Percentiles rank a stretch among this genome's conserved stretches.
Conservation (phyloP, 2,797 vertebrate species). For the Podargus strigoides region DNA sequence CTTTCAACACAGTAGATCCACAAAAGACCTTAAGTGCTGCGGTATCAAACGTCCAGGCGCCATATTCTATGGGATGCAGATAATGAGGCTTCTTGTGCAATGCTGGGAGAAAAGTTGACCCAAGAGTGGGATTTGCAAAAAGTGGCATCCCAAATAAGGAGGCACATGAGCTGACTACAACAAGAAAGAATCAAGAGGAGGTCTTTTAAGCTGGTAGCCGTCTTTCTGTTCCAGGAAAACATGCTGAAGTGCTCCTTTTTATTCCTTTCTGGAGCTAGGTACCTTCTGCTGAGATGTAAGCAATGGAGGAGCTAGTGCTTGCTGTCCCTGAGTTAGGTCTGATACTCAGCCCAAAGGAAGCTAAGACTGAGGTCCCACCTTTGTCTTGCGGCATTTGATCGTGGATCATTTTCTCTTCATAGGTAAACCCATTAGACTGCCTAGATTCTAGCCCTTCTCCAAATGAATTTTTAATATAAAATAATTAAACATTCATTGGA, state of each 20-base stretch:
- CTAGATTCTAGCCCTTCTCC: neutral
- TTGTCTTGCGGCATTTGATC: neutral
- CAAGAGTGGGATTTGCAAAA: neutral
- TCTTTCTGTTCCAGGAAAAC: neutral
- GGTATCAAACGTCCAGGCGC: neutral
- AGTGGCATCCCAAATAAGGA: neutral
- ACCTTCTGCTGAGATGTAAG: neutral
- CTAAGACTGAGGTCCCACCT: neutral
- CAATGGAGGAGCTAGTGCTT: neutral
- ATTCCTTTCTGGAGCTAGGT: neutral
- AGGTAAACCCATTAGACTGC: neutral
- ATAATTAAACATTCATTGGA: slow-evolving; percentile 25
- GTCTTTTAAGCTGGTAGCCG: neutral
- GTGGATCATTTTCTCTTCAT: neutral
- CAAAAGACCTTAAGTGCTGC: neutral
- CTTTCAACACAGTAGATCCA: neutral
- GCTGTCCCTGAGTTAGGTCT: neutral
- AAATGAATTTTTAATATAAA: slow-evolving; percentile 46
- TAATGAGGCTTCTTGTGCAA: neutral
- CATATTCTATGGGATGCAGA: neutral
- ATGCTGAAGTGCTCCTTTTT: neutral
- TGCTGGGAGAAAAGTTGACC: neutral
- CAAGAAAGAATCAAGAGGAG: neutral
- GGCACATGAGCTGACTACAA: neutral
- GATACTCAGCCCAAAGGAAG: neutral